Conservation (phyloP, 2,113 vertebrate genomes). For the Axis porcinus region DNA sequence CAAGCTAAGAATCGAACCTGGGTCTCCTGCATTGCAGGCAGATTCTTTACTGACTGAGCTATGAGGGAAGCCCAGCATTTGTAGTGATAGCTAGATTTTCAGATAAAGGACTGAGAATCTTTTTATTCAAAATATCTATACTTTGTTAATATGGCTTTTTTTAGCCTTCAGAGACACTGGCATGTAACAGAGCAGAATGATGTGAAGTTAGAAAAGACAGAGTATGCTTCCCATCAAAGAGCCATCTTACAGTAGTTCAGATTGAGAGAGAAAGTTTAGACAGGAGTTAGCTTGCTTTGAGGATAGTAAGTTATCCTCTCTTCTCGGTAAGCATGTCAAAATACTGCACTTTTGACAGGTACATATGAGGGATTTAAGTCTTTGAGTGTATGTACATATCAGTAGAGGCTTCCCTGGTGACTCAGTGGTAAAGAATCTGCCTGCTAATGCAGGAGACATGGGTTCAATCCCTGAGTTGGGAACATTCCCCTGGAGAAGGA, state of each 20-base stretch:
- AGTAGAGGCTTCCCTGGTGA: constrained; percentile 44
- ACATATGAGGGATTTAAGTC: constrained; percentile 46
- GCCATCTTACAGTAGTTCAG: neutral
- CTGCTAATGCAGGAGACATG: neutral
- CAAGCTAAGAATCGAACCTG: neutral
- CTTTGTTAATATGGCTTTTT: neutral
- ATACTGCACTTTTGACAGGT: constrained; percentile 33
- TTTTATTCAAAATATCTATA: neutral
- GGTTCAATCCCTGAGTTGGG: neutral
- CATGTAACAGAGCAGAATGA: neutral
- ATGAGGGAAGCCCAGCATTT: neutral
- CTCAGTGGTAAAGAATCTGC: neutral
- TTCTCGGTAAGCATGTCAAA: constrained; percentile 49
- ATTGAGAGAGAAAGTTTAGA: neutral
- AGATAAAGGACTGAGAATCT: constrained; percentile 1
- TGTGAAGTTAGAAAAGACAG: neutral
- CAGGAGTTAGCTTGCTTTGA: neutral
- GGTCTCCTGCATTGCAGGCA: neutral
- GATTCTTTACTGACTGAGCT: neutral
- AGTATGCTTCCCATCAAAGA: neutral
- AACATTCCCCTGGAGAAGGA: neutral
- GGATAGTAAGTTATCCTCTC: neutral
- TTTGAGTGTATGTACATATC: constrained; percentile 33
- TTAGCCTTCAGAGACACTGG: neutral
- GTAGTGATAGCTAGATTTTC: constrained; percentile 36